Evolutionary conservation across 2,888 invertebrate genomes (phyloP).

Genomic region (Lutraria lutraria): DNA sequence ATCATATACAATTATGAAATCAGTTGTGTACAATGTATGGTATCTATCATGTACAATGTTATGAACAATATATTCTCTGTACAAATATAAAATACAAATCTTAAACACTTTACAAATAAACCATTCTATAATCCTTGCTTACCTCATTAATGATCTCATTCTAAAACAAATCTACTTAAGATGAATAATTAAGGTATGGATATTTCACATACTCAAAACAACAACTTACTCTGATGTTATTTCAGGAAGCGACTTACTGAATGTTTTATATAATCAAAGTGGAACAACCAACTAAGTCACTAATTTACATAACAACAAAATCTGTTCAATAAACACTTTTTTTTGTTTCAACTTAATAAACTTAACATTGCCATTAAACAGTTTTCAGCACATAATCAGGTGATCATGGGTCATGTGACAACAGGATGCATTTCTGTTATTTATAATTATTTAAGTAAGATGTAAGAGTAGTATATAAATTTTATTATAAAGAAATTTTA

Average conservation of each 20-base stretch:
- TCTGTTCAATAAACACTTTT: no score
- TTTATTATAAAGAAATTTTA: not conserved
- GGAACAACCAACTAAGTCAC: not conserved
- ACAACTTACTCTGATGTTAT: not conserved
- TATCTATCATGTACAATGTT: constrained; percentile 6
- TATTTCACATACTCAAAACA: not conserved
- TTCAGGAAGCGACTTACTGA: not conserved
- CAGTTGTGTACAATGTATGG: no score
- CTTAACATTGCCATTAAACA: not conserved
- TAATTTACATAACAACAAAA: not conserved
- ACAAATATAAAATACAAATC: constrained; percentile 14
- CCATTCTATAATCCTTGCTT: not conserved
- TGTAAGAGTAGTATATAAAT: not conserved
- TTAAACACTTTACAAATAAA: not conserved
- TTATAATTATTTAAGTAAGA: not conserved
- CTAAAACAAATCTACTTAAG: not conserved
- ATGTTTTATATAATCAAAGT: not conserved
- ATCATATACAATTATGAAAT: no score
- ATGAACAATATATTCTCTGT: constrained; percentile 9
- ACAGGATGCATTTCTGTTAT: not conserved
- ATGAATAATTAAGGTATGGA: not conserved
- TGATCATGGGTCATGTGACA: not conserved
- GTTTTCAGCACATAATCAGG: not conserved
- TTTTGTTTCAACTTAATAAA: no score
- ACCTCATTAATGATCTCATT: not conserved